These are phyloP conservation scores for Amazona vittata DNA, from an alignment of 2,113 vertebrate genomes.

Conservation along the genomic window DNA sequence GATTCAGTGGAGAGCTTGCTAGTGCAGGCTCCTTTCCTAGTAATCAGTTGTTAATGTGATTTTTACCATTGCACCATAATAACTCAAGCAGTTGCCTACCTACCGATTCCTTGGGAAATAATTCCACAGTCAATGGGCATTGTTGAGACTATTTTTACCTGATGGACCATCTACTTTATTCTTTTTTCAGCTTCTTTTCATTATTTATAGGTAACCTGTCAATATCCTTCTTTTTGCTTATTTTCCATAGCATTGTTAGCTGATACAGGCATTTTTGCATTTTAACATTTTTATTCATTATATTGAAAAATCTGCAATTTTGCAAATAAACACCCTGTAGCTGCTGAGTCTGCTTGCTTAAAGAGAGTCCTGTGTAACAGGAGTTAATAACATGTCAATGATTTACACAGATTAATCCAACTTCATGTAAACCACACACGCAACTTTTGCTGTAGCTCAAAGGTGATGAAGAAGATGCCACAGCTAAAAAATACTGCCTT, in stretches of 20 bases:
- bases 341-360: neutral
- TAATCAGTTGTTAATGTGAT: neutral
- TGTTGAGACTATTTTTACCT: neutral
- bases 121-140: neutral
- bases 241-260: neutral
- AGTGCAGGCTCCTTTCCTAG: neutral
- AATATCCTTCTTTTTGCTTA: neutral
- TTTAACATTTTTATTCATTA: neutral
- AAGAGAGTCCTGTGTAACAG: neutral
- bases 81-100: neutral
- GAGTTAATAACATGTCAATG: neutral
- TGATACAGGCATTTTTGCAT: neutral
- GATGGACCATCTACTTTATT: neutral
- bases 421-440: neutral
- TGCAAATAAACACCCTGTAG: neutral
- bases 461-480: neutral
- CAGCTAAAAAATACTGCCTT: neutral
- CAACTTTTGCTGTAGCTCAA: neutral
- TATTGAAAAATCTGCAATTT: neutral
- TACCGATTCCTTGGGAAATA: neutral
- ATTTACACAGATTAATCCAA: neutral
- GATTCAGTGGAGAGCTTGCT: neutral
- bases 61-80: neutral
- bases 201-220: neutral
- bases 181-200: neutral